These are phyloP conservation scores for Sarcophaga variegata DNA, from an alignment of 2,888 invertebrate species.

Conservation along the genomic window DNA sequence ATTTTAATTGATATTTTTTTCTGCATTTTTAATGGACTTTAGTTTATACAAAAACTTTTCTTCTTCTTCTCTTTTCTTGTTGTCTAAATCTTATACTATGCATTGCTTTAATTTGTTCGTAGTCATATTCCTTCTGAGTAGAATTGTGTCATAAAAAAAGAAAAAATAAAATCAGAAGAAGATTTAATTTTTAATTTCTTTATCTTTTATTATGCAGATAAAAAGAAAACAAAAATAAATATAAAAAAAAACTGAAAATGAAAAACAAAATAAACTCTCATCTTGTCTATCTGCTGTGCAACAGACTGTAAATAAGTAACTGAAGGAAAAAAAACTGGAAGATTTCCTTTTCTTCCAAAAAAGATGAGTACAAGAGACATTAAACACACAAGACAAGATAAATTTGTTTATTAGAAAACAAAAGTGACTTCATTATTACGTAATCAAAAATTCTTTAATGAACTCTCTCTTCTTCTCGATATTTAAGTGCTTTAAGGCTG, in stretches of 20 bases:
- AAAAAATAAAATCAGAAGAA: background rate
- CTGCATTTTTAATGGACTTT: too few relatives aligned
- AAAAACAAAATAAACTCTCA: background rate
- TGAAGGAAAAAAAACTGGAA: background rate
- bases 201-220: background rate
- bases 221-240: background rate
- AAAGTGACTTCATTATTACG: background rate
- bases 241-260: background rate
- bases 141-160: background rate
- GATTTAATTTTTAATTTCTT: background rate
- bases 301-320: conserved; percentile 30
- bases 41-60: too few relatives aligned
- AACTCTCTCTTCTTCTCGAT: background rate
- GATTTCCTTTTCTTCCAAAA: background rate
- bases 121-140: too few relatives aligned
- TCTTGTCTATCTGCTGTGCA: conserved; percentile 21
- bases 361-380: background rate
- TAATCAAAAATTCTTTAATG: background rate
- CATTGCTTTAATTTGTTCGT: background rate
- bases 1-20: too few relatives aligned
- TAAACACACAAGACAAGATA: background rate
- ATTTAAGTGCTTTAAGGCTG: background rate
- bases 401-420: background rate
- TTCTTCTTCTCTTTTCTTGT: too few relatives aligned
- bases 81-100: too few relatives aligned